Evolutionary conservation across 2,797 vertebrate genomes (phyloP), one percentile per base, ranked within the genome.

Genomic region (Chelidonichthys spinosus): DNA sequence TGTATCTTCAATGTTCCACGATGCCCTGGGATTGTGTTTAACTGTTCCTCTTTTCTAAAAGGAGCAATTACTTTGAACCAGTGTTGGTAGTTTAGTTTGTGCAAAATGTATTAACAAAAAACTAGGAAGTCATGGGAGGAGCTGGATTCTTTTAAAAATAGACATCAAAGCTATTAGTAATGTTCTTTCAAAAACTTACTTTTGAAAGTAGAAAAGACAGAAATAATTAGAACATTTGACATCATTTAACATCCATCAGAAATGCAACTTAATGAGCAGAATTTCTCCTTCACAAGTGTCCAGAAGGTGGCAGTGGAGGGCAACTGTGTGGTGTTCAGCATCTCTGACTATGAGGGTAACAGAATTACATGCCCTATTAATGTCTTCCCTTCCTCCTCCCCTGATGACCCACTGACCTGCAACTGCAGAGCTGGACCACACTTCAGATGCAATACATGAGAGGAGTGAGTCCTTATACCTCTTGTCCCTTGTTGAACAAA

Each of bases 291-390:
- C 37, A 3, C 11, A 11, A 17, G 4, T 32, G 39, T 10, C 81
- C 91, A 90, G 67, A 32, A 82, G 91, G 83, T 81, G 91, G 85
- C 87, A 87, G 85, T 63, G 68, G 56, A 68, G 78, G 25, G 76
- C 5, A 44, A 18, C 47, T 62, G 81, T n/a, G 37, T 39, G 0
- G 49, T 2, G 37, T 63, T 33, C 53, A 79, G 47, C 49, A 78
- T 83, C 69, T 63, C 79, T 2, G 5, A 63, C 82, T 80, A 82
- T 70, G 87, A 88, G 69, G 82, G 80, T 83, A 64, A 71, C 79
- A 81, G 87, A 85, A 84, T 87, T 79, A 85, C 85, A 90, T 83
- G 79, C 74, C 76, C 85, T 81, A 72, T 63, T 89, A 83, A 84
- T 82, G 82, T 73, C 74, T 46, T 65, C 69, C 72, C 72, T 69